These are phyloP conservation scores for Mirounga angustirostris DNA, from an alignment of 2,113 vertebrate genomes.

Conservation along the genomic window DNA sequence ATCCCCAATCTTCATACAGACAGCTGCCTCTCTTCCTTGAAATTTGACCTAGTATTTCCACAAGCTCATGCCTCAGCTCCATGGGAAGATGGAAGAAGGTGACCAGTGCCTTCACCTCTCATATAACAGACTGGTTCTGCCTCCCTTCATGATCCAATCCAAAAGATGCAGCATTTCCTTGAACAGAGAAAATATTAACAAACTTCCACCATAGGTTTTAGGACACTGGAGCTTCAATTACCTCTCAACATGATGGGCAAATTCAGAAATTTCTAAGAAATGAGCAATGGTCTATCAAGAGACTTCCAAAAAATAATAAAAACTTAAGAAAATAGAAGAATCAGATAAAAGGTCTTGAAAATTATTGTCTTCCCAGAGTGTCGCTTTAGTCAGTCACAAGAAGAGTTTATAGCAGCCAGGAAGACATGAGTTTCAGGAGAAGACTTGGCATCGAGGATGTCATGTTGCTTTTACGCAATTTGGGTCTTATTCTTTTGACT, in stretches of 20 bases:
- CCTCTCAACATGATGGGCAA: not conserved
- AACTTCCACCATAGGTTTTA: not conserved
- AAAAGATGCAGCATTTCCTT: not conserved
- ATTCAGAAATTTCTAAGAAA: slow-evolving; percentile 40
- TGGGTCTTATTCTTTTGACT: not conserved
- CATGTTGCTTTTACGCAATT: not conserved
- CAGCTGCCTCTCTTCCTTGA: not conserved
- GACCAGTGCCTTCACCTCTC: not conserved
- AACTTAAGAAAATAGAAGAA: not conserved
- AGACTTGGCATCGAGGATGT: not conserved
- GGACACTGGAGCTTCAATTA: not conserved
- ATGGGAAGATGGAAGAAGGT: not conserved
- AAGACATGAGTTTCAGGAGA: not conserved
- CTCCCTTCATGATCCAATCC: not conserved
- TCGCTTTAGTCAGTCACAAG: not conserved
- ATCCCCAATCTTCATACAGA: not conserved
- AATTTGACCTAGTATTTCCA: not conserved
- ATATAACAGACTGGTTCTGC: not conserved
- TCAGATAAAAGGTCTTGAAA: not conserved
- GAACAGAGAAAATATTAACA: not conserved
- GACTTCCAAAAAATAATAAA: slow-evolving; percentile 10
- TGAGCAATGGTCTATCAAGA: not conserved
- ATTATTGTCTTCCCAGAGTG: not conserved
- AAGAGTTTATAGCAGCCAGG: not conserved
- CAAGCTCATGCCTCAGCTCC: not conserved